Evolutionary conservation across 2,113 vertebrate genomes (phyloP), one percentile per base, ranked within the genome.

Genomic region (Isichthys henryi): DNA sequence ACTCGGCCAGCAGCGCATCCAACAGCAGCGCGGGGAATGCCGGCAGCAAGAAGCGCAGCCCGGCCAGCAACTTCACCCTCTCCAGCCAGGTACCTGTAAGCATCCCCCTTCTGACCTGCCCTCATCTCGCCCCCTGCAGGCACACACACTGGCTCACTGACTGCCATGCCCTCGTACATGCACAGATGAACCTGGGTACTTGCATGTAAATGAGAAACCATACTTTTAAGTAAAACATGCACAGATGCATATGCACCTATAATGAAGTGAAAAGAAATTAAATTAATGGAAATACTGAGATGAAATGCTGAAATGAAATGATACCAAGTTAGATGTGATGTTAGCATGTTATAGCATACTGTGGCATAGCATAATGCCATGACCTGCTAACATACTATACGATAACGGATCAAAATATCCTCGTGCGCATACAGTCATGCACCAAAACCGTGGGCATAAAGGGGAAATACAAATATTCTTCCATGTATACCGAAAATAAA

Each of bases 31-130:
- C 96, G 15, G 98, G 97, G 88, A 97, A 97, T 88, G 95, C 93
- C 87, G 97, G 97, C 89, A 96, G 97, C 96, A 99, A 99, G 96
- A 99, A 98, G 91, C 98, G 98, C 94, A 96, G 96, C 62, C 95
- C 98, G 0, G 97, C 97, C 56, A 96, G 96, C 91, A 99, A 96
- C 97, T 97, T 99, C 96, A 99, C 96, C 95, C 96, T 99, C 97
- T 97, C 97, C 97, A 99, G 97, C 97, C 98, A 99, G 98, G 98
- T 99, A 98, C 98, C 98, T 99, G 98, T 99, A 99, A 99, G 98
- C 98, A 97, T 98, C 97, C 77, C 91, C 95, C 96, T 92, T 97
- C 49, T 11, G 86, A 27, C 50, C 31, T 53, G 15, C 48, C 15
- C 50, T 56, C 85, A 19, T 5, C 15, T 49, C 27, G n/a, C 15